Conservation (phyloP, 2,888 invertebrate genomes). For the Galerucella nymphaeae region DNA sequence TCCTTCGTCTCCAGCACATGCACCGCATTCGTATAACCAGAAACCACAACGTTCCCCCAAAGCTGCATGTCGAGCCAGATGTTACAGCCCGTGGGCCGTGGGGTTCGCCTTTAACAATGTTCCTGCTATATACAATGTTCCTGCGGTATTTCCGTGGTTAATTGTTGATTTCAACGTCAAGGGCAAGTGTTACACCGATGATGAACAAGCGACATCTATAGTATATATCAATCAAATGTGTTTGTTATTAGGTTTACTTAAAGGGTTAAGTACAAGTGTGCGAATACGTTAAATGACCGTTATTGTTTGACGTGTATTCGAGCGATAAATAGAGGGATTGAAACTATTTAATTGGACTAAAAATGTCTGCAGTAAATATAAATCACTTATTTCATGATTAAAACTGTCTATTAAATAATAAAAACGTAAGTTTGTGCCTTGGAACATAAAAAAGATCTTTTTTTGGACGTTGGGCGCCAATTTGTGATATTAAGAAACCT, state of each 20-base stretch:
- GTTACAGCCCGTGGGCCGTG: conserved; percentile 48
- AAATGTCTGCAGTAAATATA: too few species aligned
- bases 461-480: too few species aligned
- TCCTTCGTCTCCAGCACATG: conserved; percentile 36
- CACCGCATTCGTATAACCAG: conserved; percentile 40
- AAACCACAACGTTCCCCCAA: conserved; percentile 53
- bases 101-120: conserved; percentile 44
- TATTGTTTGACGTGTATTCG: background rate
- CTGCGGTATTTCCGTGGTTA: conserved; percentile 38
- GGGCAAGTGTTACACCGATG: conserved; percentile 50
- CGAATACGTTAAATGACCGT: background rate
- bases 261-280: conserved; percentile 1
- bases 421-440: too few species aligned
- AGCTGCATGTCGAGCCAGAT: conserved; percentile 55
- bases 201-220: conserved; percentile 15
- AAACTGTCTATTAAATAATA: too few species aligned
- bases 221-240: conserved; percentile 15
- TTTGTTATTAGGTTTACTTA: conserved; percentile 8
- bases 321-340: background rate
- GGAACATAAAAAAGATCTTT: too few species aligned
- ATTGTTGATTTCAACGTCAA: conserved; percentile 50
- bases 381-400: too few species aligned
- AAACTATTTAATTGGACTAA: background rate
- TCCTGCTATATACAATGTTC: conserved; percentile 39
- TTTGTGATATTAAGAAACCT: too few species aligned